These are phyloP conservation scores for Gastrophryne carolinensis DNA, from an alignment of 2,797 vertebrate genomes.

Conservation along the genomic window DNA sequence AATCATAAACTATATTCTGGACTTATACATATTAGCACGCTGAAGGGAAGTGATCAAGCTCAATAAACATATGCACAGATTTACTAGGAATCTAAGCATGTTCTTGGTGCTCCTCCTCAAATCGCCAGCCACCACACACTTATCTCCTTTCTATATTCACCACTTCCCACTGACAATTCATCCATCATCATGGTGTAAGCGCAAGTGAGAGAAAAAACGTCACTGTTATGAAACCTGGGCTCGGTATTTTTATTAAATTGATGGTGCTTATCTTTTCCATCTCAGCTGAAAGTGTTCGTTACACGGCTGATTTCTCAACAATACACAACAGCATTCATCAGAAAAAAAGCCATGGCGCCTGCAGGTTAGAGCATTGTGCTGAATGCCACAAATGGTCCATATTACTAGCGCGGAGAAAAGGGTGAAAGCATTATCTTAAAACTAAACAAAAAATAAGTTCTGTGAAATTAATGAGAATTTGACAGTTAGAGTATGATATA, in stretches of 20 bases:
- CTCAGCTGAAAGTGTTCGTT: slow-evolving; percentile 55
- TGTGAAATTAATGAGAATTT: too few relatives aligned
- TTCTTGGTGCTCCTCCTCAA: not conserved
- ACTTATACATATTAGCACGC: too few relatives aligned
- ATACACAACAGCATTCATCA: slow-evolving; percentile 36
- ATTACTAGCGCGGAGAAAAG: not conserved
- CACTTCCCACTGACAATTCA: slow-evolving; percentile 42
- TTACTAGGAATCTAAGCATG: not conserved
- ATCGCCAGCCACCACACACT: slow-evolving; percentile 29
- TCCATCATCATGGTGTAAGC: slow-evolving; percentile 46
- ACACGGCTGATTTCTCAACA: slow-evolving; percentile 55
- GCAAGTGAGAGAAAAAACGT: slow-evolving; percentile 53
- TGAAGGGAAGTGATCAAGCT: too few relatives aligned
- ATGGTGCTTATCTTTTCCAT: slow-evolving; percentile 55
- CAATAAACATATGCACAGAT: too few relatives aligned
- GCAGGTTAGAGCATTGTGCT: slow-evolving; percentile 21
- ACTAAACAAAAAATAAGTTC: too few relatives aligned
- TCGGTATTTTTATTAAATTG: slow-evolving; percentile 59
- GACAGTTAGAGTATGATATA: too few relatives aligned
- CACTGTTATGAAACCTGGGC: slow-evolving; percentile 40
- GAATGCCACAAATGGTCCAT: slow-evolving; percentile 4
- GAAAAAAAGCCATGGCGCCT: slow-evolving; percentile 37
- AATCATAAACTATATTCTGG: too few relatives aligned
- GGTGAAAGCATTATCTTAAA: too few relatives aligned
- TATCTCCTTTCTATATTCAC: slow-evolving; percentile 42